phyloP scores from a whole-genome alignment of 1,140 invertebrate species.

The Tachypleus tridentatus region DNA sequence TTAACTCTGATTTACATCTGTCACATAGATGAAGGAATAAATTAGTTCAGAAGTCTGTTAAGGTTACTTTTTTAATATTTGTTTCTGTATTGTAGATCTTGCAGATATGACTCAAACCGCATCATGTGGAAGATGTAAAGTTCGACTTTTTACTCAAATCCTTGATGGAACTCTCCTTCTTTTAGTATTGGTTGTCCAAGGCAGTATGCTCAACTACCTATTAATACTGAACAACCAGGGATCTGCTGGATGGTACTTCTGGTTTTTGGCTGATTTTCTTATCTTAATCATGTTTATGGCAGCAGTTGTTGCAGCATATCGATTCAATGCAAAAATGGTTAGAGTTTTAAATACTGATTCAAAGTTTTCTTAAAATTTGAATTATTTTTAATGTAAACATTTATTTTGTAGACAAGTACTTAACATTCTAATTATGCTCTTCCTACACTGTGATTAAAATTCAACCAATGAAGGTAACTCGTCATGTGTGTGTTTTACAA shows the following conservation, averaged over 20 bases:
- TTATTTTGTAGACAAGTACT: not conserved
- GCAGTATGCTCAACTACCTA: constrained; percentile 18
- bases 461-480: constrained; percentile 1
- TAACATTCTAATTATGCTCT: no score
- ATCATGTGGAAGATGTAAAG: constrained; percentile 5
- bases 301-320: constrained; percentile 31
- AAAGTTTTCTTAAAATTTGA: not conserved
- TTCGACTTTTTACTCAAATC: constrained; percentile 11
- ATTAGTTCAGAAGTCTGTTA: no score
- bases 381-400: not conserved
- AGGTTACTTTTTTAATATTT: no score
- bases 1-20: no score
- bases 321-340: constrained; percentile 26
- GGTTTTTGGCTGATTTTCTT: constrained; percentile 37
- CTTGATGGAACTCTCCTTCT: constrained; percentile 14
- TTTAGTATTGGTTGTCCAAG: constrained; percentile 16
- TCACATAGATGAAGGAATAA: no score
- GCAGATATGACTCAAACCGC: constrained; percentile 14
- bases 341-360: not conserved
- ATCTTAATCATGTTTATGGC: constrained; percentile 33
- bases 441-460: not conserved
- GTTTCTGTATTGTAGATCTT: no score
- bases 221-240: constrained; percentile 38
- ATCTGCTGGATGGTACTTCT: constrained; percentile 33
- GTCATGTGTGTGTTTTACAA: constrained; percentile 3